Percentiles rank a stretch among this genome's conserved stretches.
phyloP scores from a whole-genome alignment of 2,797 vertebrate genomes.

The Rousettus madagascariensis region DNA sequence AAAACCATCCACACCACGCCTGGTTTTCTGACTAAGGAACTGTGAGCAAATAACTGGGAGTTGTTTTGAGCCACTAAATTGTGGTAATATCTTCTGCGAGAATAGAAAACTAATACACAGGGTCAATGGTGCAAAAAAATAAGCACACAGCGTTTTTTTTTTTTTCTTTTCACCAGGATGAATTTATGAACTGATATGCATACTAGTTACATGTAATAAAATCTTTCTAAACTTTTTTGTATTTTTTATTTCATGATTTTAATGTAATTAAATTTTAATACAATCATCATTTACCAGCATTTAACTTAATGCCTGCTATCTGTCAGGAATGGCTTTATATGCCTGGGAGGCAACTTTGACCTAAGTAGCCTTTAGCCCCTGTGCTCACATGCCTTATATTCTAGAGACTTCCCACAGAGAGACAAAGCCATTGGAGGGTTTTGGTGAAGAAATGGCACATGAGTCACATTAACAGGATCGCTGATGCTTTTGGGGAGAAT shows the following conservation, averaged over 20 bases:
- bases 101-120: too few relatives aligned
- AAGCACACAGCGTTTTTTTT: too few relatives aligned
- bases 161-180: too few relatives aligned
- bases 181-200: not conserved
- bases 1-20: too few relatives aligned
- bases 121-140: not conserved
- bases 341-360: not conserved
- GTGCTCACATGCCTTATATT: not conserved
- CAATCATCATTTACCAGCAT: not conserved
- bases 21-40: too few relatives aligned
- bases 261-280: not conserved
- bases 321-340: too few relatives aligned
- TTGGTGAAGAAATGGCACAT: not conserved
- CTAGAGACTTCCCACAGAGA: not conserved
- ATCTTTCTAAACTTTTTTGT: not conserved
- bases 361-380: not conserved
- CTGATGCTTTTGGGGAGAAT: not conserved
- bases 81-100: too few relatives aligned
- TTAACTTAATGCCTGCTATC: too few relatives aligned
- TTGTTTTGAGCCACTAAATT: not conserved
- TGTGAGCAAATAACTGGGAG: not conserved
- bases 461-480: not conserved
- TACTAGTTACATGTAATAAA: not conserved
- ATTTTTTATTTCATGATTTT: not conserved
- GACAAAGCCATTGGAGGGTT: not conserved